Percentiles rank a stretch among this genome's conserved stretches.
Evolutionary conservation across 2,888 invertebrate species (phyloP).

Genomic region (Gasteruption jaculator): DNA sequence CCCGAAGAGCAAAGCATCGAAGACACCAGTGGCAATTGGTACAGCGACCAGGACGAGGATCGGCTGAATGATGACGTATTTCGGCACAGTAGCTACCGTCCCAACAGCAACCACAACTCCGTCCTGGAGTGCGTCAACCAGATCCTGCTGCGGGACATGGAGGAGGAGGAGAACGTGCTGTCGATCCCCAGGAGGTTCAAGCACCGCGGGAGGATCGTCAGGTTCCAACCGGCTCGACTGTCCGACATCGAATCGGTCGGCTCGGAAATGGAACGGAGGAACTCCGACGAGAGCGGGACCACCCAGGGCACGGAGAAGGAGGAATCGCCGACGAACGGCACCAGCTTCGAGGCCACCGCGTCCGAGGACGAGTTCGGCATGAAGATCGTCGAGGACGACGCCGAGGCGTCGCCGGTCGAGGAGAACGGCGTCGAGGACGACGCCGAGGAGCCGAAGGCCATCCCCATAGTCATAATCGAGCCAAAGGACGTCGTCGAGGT

Average conservation of each 20-base stretch:
- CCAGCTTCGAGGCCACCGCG: slow-evolving; percentile 32
- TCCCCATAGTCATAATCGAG: slow-evolving; percentile 43
- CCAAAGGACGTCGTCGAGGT: slow-evolving; percentile 35
- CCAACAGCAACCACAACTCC: slow-evolving; percentile 73
- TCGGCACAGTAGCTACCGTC: slow-evolving; percentile 42
- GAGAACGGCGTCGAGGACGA: slow-evolving; percentile 28
- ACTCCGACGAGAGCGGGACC: slow-evolving; percentile 47
- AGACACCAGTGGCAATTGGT: slow-evolving; percentile 71
- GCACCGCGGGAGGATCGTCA: slow-evolving; percentile 45
- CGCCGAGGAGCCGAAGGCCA: slow-evolving; percentile 36
- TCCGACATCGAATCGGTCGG: slow-evolving; percentile 50
- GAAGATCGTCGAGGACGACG: slow-evolving; percentile 27
- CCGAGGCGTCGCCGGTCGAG: slow-evolving; percentile 14
- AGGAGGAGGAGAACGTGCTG: slow-evolving; percentile 50
- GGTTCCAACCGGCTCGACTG: slow-evolving; percentile 45
- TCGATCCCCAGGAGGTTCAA: slow-evolving; percentile 48
- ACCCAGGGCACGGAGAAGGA: slow-evolving; percentile 27
- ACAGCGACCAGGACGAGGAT: slow-evolving; percentile 75
- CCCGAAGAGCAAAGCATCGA: slow-evolving; percentile 37
- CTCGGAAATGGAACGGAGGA: slow-evolving; percentile 47
- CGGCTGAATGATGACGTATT: slow-evolving; percentile 58
- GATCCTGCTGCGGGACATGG: slow-evolving; percentile 72
- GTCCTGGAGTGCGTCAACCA: slow-evolving; percentile 84
- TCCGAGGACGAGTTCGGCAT: slow-evolving; percentile 45
- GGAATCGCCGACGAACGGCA: slow-evolving; percentile 15